These are phyloP conservation scores for Mormyrus hasselquistii DNA, from an alignment of 2,797 vertebrate genomes.

Conservation along the genomic window DNA sequence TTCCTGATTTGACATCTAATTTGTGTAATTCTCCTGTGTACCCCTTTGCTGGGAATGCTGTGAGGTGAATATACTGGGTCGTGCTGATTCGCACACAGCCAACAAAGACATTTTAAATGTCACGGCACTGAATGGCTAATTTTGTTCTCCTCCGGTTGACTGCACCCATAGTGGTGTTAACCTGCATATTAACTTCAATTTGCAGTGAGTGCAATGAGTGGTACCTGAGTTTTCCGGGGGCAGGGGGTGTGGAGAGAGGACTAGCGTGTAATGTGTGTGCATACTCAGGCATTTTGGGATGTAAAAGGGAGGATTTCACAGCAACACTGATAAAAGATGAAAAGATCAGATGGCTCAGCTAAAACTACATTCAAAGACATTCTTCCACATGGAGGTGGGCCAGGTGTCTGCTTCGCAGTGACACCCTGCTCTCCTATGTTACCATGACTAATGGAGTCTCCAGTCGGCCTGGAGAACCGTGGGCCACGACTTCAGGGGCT, in stretches of 20 bases:
- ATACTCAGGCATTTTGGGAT: not conserved
- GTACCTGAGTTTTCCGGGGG: not conserved
- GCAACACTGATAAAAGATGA: not conserved
- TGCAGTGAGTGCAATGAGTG: not conserved
- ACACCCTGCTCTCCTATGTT: not conserved
- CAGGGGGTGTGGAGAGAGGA: not conserved
- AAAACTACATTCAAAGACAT: not conserved
- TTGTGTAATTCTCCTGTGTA: constrained; percentile 48
- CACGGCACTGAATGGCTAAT: constrained; percentile 49
- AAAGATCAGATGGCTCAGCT: not conserved
- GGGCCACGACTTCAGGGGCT: not conserved
- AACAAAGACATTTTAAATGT: constrained; percentile 59
- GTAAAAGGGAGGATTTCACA: not conserved
- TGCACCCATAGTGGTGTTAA: constrained; percentile 31
- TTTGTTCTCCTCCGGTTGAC: constrained; percentile 41
- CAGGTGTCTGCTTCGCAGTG: not conserved
- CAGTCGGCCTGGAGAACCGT: not conserved
- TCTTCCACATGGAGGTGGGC: not conserved
- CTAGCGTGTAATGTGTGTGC: not conserved
- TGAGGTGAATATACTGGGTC: not conserved
- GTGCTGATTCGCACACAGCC: constrained; percentile 38
- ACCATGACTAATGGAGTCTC: not conserved
- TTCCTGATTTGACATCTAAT: constrained; percentile 28
- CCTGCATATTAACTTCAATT: constrained; percentile 4
- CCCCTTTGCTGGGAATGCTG: not conserved